Conservation (phyloP, 2,113 vertebrate species). For the Montifringilla adamsi region DNA sequence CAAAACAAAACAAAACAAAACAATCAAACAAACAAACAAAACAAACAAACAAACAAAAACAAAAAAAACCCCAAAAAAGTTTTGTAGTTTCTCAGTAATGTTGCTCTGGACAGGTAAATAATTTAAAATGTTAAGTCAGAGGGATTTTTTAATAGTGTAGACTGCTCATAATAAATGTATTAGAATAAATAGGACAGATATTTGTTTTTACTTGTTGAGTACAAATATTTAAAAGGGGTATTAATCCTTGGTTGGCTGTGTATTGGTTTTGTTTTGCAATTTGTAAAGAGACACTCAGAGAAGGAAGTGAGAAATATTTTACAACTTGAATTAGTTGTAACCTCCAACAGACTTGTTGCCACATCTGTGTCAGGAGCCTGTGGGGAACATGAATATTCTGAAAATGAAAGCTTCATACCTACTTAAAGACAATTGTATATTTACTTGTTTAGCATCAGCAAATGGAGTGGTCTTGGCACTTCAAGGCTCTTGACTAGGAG, state of each 20-base stretch:
- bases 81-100: not conserved
- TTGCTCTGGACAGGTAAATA: not conserved
- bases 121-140: not conserved
- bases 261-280: constrained; percentile 60
- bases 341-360: constrained; percentile 35
- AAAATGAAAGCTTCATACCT: constrained; percentile 44
- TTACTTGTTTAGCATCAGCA: constrained; percentile 51
- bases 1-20: too few relatives aligned
- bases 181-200: not conserved
- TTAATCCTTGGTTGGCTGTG: constrained; percentile 30
- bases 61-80: not conserved
- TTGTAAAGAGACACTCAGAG: constrained; percentile 56
- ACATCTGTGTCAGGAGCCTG: constrained; percentile 41
- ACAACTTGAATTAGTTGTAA: constrained; percentile 46
- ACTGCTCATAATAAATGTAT: not conserved
- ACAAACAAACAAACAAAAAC: too few relatives aligned
- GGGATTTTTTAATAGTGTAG: not conserved
- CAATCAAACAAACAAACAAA: too few relatives aligned
- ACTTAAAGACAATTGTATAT: constrained; percentile 25
- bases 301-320: constrained; percentile 67
- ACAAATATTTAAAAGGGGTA: not conserved
- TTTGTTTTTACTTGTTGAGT: not conserved
- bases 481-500: constrained; percentile 12
- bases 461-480: constrained; percentile 29
- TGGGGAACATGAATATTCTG: constrained; percentile 14